Base-by-base conservation (phyloP, 2,797 vertebrate species). In the Gallinago stenura region DNA sequence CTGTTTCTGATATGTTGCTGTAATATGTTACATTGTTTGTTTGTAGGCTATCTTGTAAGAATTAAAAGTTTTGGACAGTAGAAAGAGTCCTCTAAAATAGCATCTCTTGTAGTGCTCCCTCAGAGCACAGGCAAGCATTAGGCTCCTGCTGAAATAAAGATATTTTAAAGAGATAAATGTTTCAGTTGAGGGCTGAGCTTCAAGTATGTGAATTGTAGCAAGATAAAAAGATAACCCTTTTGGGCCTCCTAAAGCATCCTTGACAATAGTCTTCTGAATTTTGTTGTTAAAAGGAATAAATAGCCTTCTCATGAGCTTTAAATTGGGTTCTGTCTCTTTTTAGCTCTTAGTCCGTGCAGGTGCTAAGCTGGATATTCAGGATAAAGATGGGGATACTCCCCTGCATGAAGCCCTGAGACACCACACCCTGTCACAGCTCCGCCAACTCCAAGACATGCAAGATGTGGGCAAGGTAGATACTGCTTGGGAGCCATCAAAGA, bases 401-500 rank as follows among this genome's bases (percentile, higher is more conserved):
- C 98, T 99, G 76, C 99, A 99, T 37, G 99, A 99, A 98, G 99
- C 99, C 92, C 98, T 99, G 93, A 98, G 99, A 71, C 99, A 99
- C 98, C 99, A 99, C 95, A 99, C 99, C 3, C 98, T 99, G 95
- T 99, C 99, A 92, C 99, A 99, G 93, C 98, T 99, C 77, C 99
- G 99, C 70, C 99, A 99, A 45, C 99, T 99, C 46, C 99, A 99
- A 97, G 99, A 99, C 97, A 99, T 99, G 99, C 99, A 99, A 98
- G 99, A 99, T 89, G 99, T 99, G 97, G 99, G 99, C 97, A 99
- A 99, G 98, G 99, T 99, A 83, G 99, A 99, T 98, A 98, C 98
- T 93, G 98, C 99, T 93, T 99, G 99, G 99, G 99, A 99, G 96
- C 99, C 99, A 65, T 99, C 99, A 94, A 99, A 99, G 98, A 99